Percentiles rank a stretch among this genome's conserved stretches.
Evolutionary conservation across 30 jellyfish, hydroid and myxozoan species (phyloP).

Genomic region (Turritopsis rubra): DNA sequence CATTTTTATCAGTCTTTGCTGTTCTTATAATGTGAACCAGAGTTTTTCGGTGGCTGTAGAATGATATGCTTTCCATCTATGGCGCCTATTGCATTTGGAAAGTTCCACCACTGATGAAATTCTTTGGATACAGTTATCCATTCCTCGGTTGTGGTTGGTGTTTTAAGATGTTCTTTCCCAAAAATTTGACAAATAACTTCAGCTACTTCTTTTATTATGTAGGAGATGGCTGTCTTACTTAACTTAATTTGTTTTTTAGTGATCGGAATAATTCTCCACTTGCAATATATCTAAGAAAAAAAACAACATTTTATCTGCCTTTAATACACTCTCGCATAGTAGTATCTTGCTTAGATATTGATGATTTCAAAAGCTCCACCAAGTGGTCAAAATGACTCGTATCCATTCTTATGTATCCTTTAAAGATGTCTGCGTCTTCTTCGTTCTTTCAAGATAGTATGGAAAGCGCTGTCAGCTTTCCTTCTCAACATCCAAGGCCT

Average conservation of each 20-base stretch:
- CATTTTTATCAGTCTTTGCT: too few species aligned
- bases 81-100: conserved; percentile 11
- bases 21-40: background rate
- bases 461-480: conserved; percentile 29
- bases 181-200: conserved; percentile 9
- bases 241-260: conserved; percentile 28
- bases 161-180: conserved; percentile 34
- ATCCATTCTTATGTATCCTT: conserved; percentile 1
- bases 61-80: conserved; percentile 19
- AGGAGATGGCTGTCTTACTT: conserved; percentile 27
- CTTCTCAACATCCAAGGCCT: conserved; percentile 25
- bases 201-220: conserved; percentile 41
- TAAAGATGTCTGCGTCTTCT: background rate
- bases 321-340: background rate
- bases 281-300: background rate
- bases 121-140: conserved; percentile 10
- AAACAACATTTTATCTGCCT: background rate
- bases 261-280: background rate
- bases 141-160: conserved; percentile 43
- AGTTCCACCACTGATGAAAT: conserved; percentile 4
- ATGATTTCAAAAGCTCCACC: conserved; percentile 24
- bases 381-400: conserved; percentile 22
- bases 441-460: conserved; percentile 21
- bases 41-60: background rate
- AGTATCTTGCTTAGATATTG: conserved; percentile 17